These are phyloP conservation scores for Mythimna impura DNA, from an alignment of 2,888 invertebrate species.

Conservation along the genomic window DNA sequence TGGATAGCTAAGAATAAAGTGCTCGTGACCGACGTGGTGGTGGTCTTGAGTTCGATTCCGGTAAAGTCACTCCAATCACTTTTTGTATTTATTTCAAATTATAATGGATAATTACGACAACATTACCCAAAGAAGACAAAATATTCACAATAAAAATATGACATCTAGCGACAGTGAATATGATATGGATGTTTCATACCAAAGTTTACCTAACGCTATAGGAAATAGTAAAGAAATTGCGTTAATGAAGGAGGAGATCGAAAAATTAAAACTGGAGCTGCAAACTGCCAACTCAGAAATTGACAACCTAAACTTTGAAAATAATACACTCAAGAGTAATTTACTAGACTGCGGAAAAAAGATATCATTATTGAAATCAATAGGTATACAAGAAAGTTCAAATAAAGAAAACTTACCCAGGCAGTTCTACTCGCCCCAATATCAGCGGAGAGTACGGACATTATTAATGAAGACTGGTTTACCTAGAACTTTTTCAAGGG, in stretches of 20 bases:
- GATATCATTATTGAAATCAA: not conserved
- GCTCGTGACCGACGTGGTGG: too few relatives aligned
- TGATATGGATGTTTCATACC: not conserved
- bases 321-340: not conserved
- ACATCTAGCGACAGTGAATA: not conserved
- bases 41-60: too few relatives aligned
- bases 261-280: not conserved
- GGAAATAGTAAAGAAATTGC: not conserved
- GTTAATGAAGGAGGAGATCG: not conserved
- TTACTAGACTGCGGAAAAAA: not conserved
- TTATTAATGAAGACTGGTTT: not conserved
- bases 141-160: not conserved
- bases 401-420: not conserved
- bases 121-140: not conserved
- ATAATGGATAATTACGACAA: not conserved
- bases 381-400: not conserved
- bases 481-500: not conserved
- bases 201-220: not conserved
- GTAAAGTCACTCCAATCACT: too few relatives aligned
- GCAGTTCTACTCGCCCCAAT: not conserved
- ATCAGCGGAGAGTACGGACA: not conserved
- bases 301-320: not conserved
- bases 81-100: not conserved
- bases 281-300: conserved; percentile 4
- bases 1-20: too few relatives aligned